phyloP scores from a whole-genome alignment of 2,888 invertebrate species.

The Chrysolina oricalcia region DNA sequence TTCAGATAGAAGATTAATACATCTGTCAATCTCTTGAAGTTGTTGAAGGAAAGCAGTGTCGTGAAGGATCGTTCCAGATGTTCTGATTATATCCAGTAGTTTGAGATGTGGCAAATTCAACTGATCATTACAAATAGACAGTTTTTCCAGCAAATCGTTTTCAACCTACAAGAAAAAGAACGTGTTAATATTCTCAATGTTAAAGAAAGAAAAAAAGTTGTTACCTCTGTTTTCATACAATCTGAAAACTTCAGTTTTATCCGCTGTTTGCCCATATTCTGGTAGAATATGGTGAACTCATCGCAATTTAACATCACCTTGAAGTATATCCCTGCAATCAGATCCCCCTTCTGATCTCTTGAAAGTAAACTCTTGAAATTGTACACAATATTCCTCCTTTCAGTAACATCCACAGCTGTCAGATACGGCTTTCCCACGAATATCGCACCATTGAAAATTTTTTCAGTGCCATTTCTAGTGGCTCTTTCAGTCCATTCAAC shows the following conservation, averaged over 20 bases:
- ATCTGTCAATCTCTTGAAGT: constrained; percentile 85
- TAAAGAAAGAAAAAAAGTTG: background rate
- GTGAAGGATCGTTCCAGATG: constrained; percentile 79
- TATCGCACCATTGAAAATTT: constrained; percentile 79
- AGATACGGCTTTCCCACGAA: constrained; percentile 87
- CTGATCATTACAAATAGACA: constrained; percentile 82
- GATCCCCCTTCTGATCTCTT: constrained; percentile 87
- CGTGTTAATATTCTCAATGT: background rate
- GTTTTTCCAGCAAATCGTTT: constrained; percentile 76
- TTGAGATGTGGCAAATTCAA: constrained; percentile 79
- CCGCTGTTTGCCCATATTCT: constrained; percentile 79
- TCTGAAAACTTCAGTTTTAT: constrained; percentile 84
- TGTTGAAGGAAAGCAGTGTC: constrained; percentile 84
- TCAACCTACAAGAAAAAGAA: constrained; percentile 73
- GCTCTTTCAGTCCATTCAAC: constrained; percentile 91
- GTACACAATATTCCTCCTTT: constrained; percentile 91
- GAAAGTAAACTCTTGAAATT: constrained; percentile 87
- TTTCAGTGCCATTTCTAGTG: constrained; percentile 77
- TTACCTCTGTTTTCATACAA: constrained; percentile 72
- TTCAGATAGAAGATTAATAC: constrained; percentile 85
- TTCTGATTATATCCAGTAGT: constrained; percentile 78
- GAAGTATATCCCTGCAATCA: constrained; percentile 90
- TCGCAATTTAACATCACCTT: constrained; percentile 76
- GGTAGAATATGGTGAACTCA: constrained; percentile 88
- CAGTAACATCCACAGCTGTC: constrained; percentile 88